Base-by-base conservation (phyloP, 2,888 invertebrate species). In the Callyntrura guangdongensis region DNA sequence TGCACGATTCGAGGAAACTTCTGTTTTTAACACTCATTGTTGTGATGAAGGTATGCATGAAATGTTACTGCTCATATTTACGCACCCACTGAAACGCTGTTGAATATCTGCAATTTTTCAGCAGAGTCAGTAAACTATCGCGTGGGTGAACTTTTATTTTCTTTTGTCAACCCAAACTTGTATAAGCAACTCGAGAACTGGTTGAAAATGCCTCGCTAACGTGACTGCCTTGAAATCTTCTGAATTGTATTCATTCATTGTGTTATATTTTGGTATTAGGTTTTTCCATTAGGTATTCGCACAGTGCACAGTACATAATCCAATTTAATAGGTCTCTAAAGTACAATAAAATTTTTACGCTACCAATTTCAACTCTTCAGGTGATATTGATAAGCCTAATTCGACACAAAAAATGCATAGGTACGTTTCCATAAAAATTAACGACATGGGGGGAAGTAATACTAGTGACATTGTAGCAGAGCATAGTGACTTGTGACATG, bases 81-180 rank as follows among this genome's bases (percentile, higher is more conserved):
- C 25, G 36, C 72, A 72, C 72, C 72, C 45, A 8, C n/a, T 12
- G 17, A 17, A 45, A 45, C 17, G 20, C 45, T 36, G 9, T 47
- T 45, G 72, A 72, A 72, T 72, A 36, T 14, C 72, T 72, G 72
- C 9, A 67, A 67, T 27, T 25, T 27, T 67, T 67, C 67, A 11
- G 25, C 22, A 64, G 11, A 11, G 36, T 36, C 36, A 36, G 36
- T 36, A 36, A 36, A 36, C 36, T 6, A 2, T 36, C 36, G 36
- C 6, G n/a, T n/a, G n/a, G 6, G 36, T 6, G 6, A 36, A 6
- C 36, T 6, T 6, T 36, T 36, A 36, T 6, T 36, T 36, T 36
- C 36, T 36, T 36, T 36, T 36, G 36, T 36, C 2, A 36, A 22
- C 17, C 14, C 14, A 67, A 67, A 25, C 12, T 25, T 4, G 36